phyloP scores from a whole-genome alignment of 2,113 vertebrate species.

The Trinectes maculatus region DNA sequence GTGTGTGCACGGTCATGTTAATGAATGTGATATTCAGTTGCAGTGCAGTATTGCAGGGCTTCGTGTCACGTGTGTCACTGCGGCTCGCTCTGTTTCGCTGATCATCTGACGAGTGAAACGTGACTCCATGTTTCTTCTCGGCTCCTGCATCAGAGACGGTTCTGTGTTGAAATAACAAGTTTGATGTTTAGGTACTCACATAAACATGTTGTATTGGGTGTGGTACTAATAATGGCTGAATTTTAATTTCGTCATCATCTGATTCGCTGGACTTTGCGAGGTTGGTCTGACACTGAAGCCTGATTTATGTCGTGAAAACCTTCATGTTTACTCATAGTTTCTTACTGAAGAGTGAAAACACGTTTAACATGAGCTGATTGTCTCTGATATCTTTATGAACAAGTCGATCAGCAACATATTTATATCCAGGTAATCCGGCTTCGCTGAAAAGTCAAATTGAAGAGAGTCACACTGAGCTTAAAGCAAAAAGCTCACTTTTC shows the following conservation, averaged over 20 bases:
- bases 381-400: not conserved
- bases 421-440: not conserved
- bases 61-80: constrained; percentile 38
- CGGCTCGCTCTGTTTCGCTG: constrained; percentile 26
- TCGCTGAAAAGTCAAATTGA: constrained; percentile 1
- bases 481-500: not conserved
- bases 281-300: constrained; percentile 30
- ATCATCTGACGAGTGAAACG: constrained; percentile 11
- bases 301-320: constrained; percentile 29
- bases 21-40: constrained; percentile 59
- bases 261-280: too few species aligned
- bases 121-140: constrained; percentile 10
- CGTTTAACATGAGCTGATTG: not conserved
- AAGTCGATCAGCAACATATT: not conserved
- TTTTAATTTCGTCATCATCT: not conserved
- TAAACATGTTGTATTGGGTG: constrained; percentile 52
- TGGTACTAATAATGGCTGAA: constrained; percentile 56
- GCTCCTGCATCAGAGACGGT: constrained; percentile 17
- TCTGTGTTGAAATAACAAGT: constrained; percentile 42
- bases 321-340: constrained; percentile 1
- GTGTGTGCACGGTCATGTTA: constrained; percentile 17
- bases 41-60: constrained; percentile 57
- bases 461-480: constrained; percentile 12
- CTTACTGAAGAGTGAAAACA: constrained; percentile 7
- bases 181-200: constrained; percentile 49